Evolutionary conservation across 2,888 invertebrate species (phyloP).

Genomic region (Yponomeuta evonymella): DNA sequence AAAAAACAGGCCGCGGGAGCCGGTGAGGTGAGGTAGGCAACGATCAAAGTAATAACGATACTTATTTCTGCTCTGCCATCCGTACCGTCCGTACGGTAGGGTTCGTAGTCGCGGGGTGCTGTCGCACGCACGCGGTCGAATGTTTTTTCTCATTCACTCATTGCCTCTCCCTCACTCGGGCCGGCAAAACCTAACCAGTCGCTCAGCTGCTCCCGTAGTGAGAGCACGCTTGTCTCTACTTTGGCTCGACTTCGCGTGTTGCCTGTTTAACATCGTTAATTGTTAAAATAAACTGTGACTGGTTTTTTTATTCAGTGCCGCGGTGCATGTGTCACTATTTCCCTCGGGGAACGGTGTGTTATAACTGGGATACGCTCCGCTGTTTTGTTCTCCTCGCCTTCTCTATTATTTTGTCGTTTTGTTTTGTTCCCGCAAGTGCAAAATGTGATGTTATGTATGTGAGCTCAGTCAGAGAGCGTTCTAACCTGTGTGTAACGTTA

Average conservation of each 20-base stretch:
- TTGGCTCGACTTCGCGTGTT: conserved; percentile 40
- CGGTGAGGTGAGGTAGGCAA: conserved; percentile 14
- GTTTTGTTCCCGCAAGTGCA: conserved; percentile 60
- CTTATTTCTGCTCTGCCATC: conserved; percentile 13
- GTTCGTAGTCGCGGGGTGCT: conserved; percentile 7
- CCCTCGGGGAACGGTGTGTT: conserved; percentile 35
- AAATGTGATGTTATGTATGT: conserved; percentile 73
- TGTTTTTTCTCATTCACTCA: conserved; percentile 13
- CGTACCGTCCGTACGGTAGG: conserved; percentile 13
- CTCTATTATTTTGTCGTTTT: conserved; percentile 27
- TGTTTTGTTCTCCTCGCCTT: conserved; percentile 31
- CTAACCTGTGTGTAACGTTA: conserved; percentile 66
- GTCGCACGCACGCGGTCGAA: conserved; percentile 11
- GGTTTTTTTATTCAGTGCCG: conserved; percentile 31
- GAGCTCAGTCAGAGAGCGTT: conserved; percentile 43
- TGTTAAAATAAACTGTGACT: conserved; percentile 49
- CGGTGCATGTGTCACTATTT: conserved; percentile 31
- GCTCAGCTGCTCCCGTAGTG: conserved; percentile 30
- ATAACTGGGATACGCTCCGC: conserved; percentile 49
- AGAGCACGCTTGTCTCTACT: conserved; percentile 31
- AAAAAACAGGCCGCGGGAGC: conserved; percentile 1
- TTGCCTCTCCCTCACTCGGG: conserved; percentile 12
- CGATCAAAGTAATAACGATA: conserved; percentile 18
- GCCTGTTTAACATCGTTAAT: conserved; percentile 49
- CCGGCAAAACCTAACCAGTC: conserved; percentile 15